Evolutionary conservation across 2,888 invertebrate species (phyloP), one percentile per base, ranked within the genome.

Genomic region (Antitype chi): DNA sequence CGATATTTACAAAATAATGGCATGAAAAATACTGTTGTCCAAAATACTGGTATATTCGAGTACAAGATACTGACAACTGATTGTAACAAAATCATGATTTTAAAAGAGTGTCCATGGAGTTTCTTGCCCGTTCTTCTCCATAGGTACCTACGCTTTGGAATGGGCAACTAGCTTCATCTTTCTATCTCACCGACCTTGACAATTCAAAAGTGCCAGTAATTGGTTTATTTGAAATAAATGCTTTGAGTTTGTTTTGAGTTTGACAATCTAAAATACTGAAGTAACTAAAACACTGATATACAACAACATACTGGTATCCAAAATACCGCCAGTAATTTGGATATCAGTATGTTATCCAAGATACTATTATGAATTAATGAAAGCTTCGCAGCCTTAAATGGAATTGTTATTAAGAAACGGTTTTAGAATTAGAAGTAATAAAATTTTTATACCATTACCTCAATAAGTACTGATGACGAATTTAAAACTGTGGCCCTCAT

Each of bases 391-490:
- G 43, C 23, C 28, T 68, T 60, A 32, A 76, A 38, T n/a, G 28
- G n/a, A 59, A 78, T 52, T 52, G 7, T 38, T 55, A 55, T n/a
- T n/a, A 57, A 53, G 0, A 47, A n/a, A 32, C 13, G 4, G 20
- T 75, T 55, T 25, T 25, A 76, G 17, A 49, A 49, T 63, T 25
- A 75, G 25, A 63, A 11, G n/a, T 43, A 53, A 49, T 13, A 43
- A n/a, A 25, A 49, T 15, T 64, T 73, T 76, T n/a, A 49, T 28
- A 76, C 25, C 20, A 25, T 49, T 23, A 25, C 63, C 63, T 63
- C 55, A 47, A 28, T 6, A 55, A 53, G 4, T 53, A 76, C 59
- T 77, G 57, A 76, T 43, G 57, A 64, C 49, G 76, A 76, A 75
- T 75, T 75, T 76, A 64, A 75, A 73, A 55, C 55, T 38, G 3